Percentiles rank a stretch among this genome's conserved stretches.
phyloP scores from a whole-genome alignment of 2,113 vertebrate species.

The Calypte anna region DNA sequence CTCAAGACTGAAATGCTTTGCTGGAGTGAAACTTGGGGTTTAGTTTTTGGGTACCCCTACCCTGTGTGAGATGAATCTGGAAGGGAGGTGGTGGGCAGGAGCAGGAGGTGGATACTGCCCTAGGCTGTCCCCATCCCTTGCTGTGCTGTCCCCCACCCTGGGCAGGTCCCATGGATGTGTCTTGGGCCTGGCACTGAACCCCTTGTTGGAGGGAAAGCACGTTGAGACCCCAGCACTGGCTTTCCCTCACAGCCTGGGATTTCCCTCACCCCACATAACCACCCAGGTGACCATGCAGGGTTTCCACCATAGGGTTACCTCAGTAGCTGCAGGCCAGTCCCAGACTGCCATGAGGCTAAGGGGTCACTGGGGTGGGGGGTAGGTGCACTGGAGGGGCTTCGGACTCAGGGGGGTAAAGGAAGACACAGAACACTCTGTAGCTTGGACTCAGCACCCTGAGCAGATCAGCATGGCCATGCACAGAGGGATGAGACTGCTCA shows the following conservation, averaged over 20 bases:
- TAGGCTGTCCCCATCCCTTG: background rate
- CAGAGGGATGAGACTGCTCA: accelerated
- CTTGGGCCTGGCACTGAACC: too few species aligned
- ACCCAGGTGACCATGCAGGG: background rate
- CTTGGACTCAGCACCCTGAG: background rate
- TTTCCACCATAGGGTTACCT: background rate
- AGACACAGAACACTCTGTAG: accelerated
- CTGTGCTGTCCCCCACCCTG: accelerated
- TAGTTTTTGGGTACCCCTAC: background rate
- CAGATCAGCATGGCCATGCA: accelerated
- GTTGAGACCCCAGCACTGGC: accelerated
- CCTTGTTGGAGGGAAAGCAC: accelerated
- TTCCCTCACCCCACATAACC: background rate
- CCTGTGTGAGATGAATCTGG: background rate
- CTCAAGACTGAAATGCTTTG: background rate
- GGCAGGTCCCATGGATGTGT: background rate
- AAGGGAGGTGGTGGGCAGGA: background rate
- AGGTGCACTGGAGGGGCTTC: background rate
- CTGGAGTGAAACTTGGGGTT: accelerated
- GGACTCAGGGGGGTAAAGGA: background rate
- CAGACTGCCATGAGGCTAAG: background rate
- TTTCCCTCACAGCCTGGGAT: background rate
- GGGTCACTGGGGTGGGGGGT: background rate
- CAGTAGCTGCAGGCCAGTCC: background rate
- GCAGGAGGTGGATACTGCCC: accelerated